A percentile compares a stretch with the other conserved stretches of the same genome.
Evolutionary conservation across 2,888 invertebrate species (phyloP).

Genomic region (Drepanosiphum platanoidis): DNA sequence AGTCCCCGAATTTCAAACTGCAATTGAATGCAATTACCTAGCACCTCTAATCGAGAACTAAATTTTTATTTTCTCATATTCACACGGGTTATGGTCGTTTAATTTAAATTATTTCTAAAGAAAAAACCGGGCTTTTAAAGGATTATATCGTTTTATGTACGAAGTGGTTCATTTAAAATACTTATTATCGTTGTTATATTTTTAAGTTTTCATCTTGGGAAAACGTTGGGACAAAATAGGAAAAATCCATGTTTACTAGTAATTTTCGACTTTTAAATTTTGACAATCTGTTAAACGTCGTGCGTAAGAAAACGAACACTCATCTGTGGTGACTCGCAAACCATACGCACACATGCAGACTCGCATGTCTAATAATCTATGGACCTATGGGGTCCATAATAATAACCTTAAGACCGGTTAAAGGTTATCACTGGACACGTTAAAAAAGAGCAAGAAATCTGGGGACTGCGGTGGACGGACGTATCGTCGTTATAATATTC

Average conservation of each 20-base stretch:
- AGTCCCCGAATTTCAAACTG: neutral
- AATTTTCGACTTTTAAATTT: neutral
- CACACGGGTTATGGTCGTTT: neutral
- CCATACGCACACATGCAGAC: neutral
- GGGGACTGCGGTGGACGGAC: slow-evolving; percentile 3
- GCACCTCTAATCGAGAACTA: neutral
- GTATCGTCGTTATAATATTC: slow-evolving; percentile 2
- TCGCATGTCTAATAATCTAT: slow-evolving; percentile 17
- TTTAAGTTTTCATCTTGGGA: neutral
- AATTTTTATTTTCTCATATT: neutral
- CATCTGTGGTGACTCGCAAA: neutral
- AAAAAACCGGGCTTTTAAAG: too few relatives aligned
- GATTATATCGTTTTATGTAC: neutral
- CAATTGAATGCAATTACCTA: neutral
- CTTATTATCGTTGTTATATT: neutral
- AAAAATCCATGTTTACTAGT: neutral
- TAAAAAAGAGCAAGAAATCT: slow-evolving; percentile 26
- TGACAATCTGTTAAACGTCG: neutral
- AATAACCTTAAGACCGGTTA: slow-evolving; percentile 33
- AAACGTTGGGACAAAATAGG: neutral
- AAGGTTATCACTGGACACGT: slow-evolving; percentile 52
- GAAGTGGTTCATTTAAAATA: neutral
- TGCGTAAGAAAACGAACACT: neutral
- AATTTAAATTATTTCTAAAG: neutral
- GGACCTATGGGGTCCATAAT: slow-evolving; percentile 6